phyloP scores from a whole-genome alignment of 2,888 invertebrate genomes.

The Microchrysa polita region DNA sequence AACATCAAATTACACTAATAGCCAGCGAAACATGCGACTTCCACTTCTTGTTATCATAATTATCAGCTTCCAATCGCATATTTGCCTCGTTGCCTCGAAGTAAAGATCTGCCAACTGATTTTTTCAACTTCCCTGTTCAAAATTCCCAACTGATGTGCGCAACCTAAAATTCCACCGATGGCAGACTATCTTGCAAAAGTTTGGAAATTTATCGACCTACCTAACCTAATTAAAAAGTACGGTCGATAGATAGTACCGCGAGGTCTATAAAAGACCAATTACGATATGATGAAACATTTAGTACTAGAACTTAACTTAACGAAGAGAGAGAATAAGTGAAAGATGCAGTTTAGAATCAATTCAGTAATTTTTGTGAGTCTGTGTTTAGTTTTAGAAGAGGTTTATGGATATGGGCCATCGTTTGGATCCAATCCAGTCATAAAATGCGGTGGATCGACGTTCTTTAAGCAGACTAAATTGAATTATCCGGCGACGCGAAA shows the following conservation, averaged over 20 bases:
- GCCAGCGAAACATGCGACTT: background rate
- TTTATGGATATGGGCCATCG: background rate
- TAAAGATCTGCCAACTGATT: background rate
- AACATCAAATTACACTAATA: background rate
- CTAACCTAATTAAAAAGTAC: too few species aligned
- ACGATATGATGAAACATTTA: too few species aligned
- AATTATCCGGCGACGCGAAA: background rate
- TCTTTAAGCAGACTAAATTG: slow-evolving; percentile 10
- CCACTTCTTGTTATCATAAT: background rate
- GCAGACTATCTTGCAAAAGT: background rate
- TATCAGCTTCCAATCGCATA: background rate
- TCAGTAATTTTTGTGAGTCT: background rate
- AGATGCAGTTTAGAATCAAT: background rate
- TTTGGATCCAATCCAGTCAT: background rate
- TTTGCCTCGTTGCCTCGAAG: background rate
- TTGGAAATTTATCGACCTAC: too few species aligned
- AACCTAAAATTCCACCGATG: background rate
- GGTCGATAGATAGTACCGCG: too few species aligned
- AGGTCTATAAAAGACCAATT: too few species aligned
- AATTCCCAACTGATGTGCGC: background rate
- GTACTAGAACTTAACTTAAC: too few species aligned
- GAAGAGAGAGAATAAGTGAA: too few species aligned
- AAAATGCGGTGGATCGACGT: background rate
- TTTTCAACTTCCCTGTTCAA: background rate
- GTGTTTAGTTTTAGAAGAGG: background rate